phyloP scores from a whole-genome alignment of 2,888 invertebrate species.

The Gisinianus flammeolus region DNA sequence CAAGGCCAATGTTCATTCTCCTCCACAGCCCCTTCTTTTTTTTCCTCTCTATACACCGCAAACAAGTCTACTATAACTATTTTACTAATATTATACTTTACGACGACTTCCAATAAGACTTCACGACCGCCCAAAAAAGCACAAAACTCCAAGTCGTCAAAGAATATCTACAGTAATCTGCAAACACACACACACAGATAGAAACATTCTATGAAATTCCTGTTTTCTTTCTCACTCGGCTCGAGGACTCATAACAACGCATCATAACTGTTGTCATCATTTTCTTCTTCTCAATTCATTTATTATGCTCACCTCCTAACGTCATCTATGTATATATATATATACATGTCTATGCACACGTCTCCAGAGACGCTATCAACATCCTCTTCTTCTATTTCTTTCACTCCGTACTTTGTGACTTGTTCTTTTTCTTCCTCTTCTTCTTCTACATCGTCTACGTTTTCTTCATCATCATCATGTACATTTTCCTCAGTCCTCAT shows the following conservation, averaged over 20 bases:
- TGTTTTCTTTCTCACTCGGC: constrained; percentile 23
- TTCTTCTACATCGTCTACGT: no score
- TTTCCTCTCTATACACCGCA: neutral
- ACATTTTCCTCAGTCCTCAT: neutral
- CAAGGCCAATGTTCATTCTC: constrained; percentile 28
- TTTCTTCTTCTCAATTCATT: constrained; percentile 29
- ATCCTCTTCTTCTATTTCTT: neutral
- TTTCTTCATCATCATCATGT: constrained; percentile 8
- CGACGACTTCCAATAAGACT: neutral
- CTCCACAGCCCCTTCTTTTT: constrained; percentile 3
- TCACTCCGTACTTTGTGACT: neutral
- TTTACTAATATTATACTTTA: neutral
- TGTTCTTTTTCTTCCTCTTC: neutral
- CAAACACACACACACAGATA: neutral
- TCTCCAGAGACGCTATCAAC: constrained; percentile 24
- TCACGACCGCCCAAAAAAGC: constrained; percentile 3
- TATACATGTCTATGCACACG: neutral
- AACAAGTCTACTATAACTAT: neutral
- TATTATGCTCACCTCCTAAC: constrained; percentile 11
- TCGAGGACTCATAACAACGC: constrained; percentile 28
- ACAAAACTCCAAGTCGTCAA: constrained; percentile 19
- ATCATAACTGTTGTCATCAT: constrained; percentile 32
- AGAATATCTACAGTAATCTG: neutral
- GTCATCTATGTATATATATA: neutral
- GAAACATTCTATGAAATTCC: constrained; percentile 23